Base-by-base conservation (phyloP, 2,888 invertebrate species). In the Morpho achilles region DNA sequence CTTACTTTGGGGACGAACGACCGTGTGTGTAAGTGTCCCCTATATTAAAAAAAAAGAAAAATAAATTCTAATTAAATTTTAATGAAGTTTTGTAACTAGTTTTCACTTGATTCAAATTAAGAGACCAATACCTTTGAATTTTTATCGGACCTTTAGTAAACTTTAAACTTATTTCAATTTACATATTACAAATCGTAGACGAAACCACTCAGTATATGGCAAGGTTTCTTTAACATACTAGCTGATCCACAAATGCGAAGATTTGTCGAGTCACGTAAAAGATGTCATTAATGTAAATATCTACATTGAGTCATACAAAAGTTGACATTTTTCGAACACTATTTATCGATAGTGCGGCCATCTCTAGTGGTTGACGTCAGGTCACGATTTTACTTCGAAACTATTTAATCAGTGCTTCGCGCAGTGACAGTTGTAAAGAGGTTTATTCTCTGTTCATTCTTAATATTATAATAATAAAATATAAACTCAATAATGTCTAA, bases 301-400 rank as follows among this genome's bases (percentile, higher is more conserved):
- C 16, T 49, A 54, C 32, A 41, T 45, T 51, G 53, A 58, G 50
- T 55, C 39, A 58, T 50, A 60, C 52, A 60, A 53, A 52, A 61
- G 56, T 61, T 61, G 50, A 62, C 66, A 67, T 58, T 61, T 64
- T 63, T 56, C 57, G 55, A 47, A 50, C 41, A 51, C 50, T 63
- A 55, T 60, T 63, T 67, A 69, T 66, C 67, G 66, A 69, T 66
- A 66, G 58, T 57, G 61, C 64, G 63, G 52, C 51, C 64, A 64
- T 70, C 69, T 61, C 65, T 65, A 63, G 61, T 44, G 58, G 73
- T 68, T 82, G 83, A 84, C 79, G 79, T 82, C 80, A 81, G 68
- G 75, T 79, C 84, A 85, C 84, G 84, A 85, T 64, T 69, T 64
- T 69, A 71, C 72, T 63, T 66, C 69, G 70, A 70, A 76, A 75